Conservation (phyloP, 1,140 invertebrate species). For the Heliothis subflexa region DNA sequence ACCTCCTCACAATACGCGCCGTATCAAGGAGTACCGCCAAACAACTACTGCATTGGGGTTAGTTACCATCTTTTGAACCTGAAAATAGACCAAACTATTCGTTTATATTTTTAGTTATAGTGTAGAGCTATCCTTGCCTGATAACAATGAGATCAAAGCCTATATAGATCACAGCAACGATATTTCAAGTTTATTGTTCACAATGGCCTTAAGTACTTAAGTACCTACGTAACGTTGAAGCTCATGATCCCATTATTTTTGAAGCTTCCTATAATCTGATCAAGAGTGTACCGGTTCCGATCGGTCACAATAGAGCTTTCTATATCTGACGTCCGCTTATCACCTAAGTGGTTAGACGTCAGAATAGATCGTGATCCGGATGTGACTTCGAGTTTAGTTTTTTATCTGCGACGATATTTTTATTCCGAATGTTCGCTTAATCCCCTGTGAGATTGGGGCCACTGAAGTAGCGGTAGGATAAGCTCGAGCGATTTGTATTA, state of each 20-base stretch:
- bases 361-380: constrained; percentile 39
- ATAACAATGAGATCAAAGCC: no score
- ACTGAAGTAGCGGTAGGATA: neutral
- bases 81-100: no score
- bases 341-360: neutral
- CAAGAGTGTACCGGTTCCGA: neutral
- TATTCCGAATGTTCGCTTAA: constrained; percentile 42
- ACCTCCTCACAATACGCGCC: no score
- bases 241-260: neutral
- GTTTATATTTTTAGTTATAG: no score
- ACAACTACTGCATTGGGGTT: no score
- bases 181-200: neutral
- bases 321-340: constrained; percentile 6
- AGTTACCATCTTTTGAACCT: no score
- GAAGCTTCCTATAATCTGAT: constrained; percentile 4
- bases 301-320: constrained; percentile 10
- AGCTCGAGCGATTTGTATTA: neutral
- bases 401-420: constrained; percentile 16
- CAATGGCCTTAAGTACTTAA: neutral
- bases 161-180: no score
- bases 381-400: constrained; percentile 17
- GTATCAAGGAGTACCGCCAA: no score
- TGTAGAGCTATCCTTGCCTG: no score
- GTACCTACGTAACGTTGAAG: neutral
- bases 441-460: constrained; percentile 29